Percentiles rank a stretch among this genome's conserved stretches.
Conservation (phyloP, 2,113 vertebrate species). For the Echinops telfairi region DNA sequence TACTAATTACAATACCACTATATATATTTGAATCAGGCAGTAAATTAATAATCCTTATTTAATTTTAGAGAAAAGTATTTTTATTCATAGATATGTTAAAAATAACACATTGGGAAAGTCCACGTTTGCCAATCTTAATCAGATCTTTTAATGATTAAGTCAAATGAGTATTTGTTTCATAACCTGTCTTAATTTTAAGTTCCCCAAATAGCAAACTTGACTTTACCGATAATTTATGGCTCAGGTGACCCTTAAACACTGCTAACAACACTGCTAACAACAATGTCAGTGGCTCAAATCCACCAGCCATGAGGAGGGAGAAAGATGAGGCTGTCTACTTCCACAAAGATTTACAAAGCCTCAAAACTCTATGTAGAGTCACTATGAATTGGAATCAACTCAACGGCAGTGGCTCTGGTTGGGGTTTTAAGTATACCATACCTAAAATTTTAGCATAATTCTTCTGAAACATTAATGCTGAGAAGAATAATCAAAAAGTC, state of each 20-base stretch:
- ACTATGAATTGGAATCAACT: too few relatives aligned
- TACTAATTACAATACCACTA: too few relatives aligned
- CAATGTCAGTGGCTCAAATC: too few relatives aligned
- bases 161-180: constrained; percentile 13
- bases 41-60: background rate
- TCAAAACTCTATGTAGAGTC: too few relatives aligned
- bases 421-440: background rate
- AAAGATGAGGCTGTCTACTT: too few relatives aligned
- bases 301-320: too few relatives aligned
- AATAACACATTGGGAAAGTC: background rate
- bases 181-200: constrained; percentile 19
- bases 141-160: constrained; percentile 14
- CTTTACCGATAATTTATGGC: constrained; percentile 18
- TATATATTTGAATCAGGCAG: background rate
- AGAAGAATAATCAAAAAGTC: constrained; percentile 21
- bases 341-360: too few relatives aligned
- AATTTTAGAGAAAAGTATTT: constrained; percentile 27
- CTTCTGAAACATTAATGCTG: background rate
- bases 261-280: too few relatives aligned
- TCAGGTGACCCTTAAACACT: too few relatives aligned
- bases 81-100: constrained; percentile 13
- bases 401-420: background rate
- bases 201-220: constrained; percentile 26
- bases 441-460: constrained; percentile 61
- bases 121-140: background rate